Conservation (phyloP, 92 coral and sea anemone genomes). For the Phenganax marumi region DNA sequence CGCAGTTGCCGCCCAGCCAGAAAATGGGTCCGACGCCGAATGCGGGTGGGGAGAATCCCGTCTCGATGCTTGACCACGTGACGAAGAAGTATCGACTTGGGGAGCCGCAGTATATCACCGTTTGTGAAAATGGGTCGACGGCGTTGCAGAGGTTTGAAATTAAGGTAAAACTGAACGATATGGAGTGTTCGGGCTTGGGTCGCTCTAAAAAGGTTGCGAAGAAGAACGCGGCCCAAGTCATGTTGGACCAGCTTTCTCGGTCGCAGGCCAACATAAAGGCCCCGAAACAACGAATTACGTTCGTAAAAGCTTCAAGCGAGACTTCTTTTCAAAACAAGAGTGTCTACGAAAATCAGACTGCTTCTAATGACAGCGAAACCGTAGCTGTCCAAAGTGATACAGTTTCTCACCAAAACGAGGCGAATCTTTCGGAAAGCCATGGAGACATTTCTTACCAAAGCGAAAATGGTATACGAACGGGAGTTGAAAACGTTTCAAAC, state of each 20-base stretch:
- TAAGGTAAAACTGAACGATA: conserved; percentile 26
- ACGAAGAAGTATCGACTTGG: conserved; percentile 15
- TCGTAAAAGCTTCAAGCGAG: conserved; percentile 25
- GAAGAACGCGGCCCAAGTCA: conserved; percentile 36
- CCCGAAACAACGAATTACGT: conserved; percentile 28
- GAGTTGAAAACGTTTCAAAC: too few relatives aligned
- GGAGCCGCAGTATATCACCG: conserved; percentile 4
- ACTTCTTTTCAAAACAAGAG: neutral
- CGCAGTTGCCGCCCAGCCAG: conserved; percentile 29
- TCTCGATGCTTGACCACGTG: conserved; percentile 13
- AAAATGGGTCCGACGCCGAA: neutral
- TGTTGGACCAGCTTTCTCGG: conserved; percentile 38
- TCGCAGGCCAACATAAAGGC: neutral
- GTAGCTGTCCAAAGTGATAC: neutral
- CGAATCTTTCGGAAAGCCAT: too few relatives aligned
- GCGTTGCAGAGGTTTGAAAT: conserved; percentile 35
- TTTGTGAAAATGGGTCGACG: conserved; percentile 32
- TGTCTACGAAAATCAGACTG: neutral
- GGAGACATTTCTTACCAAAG: too few relatives aligned
- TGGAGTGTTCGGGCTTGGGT: conserved; percentile 34
- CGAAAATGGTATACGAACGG: too few relatives aligned
- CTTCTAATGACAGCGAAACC: neutral
- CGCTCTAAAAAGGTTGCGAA: conserved; percentile 35
- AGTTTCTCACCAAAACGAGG: too few relatives aligned
- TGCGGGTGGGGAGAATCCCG: conserved; percentile 11